Percentiles rank a stretch among this genome's conserved stretches.
phyloP scores from a whole-genome alignment of 2,113 vertebrate species.

The Anseranas semipalmata region DNA sequence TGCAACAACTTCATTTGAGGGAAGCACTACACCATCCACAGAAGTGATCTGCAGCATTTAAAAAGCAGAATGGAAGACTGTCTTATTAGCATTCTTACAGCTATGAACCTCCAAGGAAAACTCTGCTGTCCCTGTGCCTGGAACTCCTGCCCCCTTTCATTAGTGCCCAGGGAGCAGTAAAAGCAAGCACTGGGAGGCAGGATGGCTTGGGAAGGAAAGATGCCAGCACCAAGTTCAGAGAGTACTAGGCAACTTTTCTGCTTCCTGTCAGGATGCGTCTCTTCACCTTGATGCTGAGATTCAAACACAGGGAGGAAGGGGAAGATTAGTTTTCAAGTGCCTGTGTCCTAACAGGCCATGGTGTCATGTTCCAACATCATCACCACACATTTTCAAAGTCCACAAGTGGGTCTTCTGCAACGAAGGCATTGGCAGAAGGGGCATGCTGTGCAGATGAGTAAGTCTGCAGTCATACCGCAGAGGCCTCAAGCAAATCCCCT shows the following conservation, averaged over 20 bases:
- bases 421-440: rapidly evolving
- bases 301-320: not conserved
- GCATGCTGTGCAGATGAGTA: not conserved
- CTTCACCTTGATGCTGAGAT: not conserved
- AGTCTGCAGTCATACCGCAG: not conserved
- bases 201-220: not conserved
- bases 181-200: not conserved
- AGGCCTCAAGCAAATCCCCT: not conserved
- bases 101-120: not conserved
- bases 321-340: not conserved
- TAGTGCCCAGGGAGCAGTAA: not conserved
- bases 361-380: not conserved
- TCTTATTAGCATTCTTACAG: not conserved
- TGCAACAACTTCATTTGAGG: not conserved
- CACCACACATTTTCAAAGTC: not conserved
- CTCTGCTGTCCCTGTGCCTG: not conserved
- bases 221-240: not conserved
- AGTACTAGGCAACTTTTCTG: not conserved
- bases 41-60: not conserved
- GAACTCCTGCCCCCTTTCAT: not conserved
- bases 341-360: not conserved
- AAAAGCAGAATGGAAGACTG: not conserved
- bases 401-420: not conserved
- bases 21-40: not conserved
- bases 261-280: not conserved